phyloP scores from a whole-genome alignment of 2,113 vertebrate species.

The Solenodon paradoxus region DNA sequence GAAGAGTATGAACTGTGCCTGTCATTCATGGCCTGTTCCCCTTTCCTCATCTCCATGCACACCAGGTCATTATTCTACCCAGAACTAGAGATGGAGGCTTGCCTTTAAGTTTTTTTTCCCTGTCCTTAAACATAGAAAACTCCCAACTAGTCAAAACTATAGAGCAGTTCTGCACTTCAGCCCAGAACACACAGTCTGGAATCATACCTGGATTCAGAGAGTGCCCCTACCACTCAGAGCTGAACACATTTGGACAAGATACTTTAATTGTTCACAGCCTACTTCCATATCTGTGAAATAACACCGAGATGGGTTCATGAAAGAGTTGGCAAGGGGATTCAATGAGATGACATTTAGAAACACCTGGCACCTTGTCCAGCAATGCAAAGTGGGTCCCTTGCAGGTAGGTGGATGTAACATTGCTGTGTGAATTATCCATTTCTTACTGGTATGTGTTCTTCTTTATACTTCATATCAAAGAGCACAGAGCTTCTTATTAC shows the following conservation, averaged over 20 bases:
- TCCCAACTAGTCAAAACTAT: background rate
- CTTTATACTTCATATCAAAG: background rate
- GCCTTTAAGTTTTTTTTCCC: background rate
- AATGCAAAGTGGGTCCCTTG: background rate
- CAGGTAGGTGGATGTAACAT: background rate
- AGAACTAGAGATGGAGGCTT: background rate
- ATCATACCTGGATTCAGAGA: background rate
- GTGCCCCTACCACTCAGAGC: background rate
- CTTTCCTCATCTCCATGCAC: background rate
- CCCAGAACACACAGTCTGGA: background rate
- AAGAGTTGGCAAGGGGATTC: background rate
- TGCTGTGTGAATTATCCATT: background rate
- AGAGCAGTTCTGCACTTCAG: background rate
- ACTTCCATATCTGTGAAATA: background rate
- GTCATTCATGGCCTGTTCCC: background rate
- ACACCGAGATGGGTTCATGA: background rate
- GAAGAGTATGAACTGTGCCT: background rate
- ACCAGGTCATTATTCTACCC: background rate
- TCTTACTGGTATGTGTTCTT: background rate
- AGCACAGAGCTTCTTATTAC: background rate
- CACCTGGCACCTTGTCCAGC: background rate
- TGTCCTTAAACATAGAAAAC: background rate
- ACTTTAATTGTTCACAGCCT: background rate
- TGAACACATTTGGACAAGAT: background rate
- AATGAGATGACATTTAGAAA: background rate